Base-by-base conservation (phyloP, 2,888 invertebrate species). In the Cephus sareptanus region DNA sequence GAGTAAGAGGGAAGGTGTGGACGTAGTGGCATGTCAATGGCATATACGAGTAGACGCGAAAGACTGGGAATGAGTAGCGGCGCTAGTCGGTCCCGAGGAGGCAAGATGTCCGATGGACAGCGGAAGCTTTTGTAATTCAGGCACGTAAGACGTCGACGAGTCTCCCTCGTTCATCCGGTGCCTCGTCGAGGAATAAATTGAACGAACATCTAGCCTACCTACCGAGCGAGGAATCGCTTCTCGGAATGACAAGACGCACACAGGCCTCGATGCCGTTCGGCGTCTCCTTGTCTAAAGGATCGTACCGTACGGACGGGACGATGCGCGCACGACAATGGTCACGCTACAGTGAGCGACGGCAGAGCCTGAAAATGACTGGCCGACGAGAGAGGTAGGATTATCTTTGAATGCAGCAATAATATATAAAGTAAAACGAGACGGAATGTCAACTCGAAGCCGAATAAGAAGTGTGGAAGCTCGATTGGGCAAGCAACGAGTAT, bases 151-250 rank as follows among this genome's bases (percentile, higher is more conserved):
- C 80, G 56, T 56, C 56, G 82, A 81, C 74, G 77, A 77, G 80
- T 83, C 82, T 56, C 56, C 56, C 56, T 56, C 85, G 85, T 86
- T 88, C 89, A 88, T 89, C 89, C 89, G 90, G 89, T 89, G 83
- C 81, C 81, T 82, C 85, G 85, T 82, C 84, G 85, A 88, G 85
- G 89, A 88, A 89, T 89, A 89, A 89, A 89, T 89, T 88, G 83
- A 84, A 86, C 80, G 78, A 84, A 81, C 81, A 69, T 75, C 79
- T 77, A 68, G 77, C 40, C 31, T 40, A 37, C 75, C 76, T 73
- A 56, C 69, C 76, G 34, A 69, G 81, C 79, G 77, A 80, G 77
- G 81, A 84, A 80, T 82, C 77, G 83, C 82, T 86, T 87, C 87
- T 84, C 77, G 80, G 87, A 87, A 87, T 85, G 84, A 86, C 85